Evolutionary conservation across 2,113 vertebrate genomes (phyloP), one percentile per base, ranked within the genome.

Genomic region (Notothenia rossii): DNA sequence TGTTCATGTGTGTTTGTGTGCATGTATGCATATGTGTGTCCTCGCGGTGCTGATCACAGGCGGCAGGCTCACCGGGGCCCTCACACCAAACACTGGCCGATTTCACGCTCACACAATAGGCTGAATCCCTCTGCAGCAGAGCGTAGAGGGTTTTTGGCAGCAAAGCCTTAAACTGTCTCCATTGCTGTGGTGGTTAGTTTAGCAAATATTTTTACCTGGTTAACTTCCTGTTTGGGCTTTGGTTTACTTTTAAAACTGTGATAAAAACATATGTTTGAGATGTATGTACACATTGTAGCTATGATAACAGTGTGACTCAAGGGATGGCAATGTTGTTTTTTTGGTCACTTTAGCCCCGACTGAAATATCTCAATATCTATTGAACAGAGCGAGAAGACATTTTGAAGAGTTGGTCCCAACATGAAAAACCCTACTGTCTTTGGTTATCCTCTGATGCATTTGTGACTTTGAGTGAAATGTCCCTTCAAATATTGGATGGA

Each of bases 71-170:
- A 68, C 78, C 79, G 22, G 88, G 87, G 60, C 46, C 87, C 81
- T 80, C 72, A 85, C 78, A 69, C 78, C 82, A 83, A 92, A 88
- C 79, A 89, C 87, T 88, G 88, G 63, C 68, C 4, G 72, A 93
- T 91, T 89, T 92, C 88, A 91, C 72, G 71, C 79, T 86, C n/a
- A 10, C 84, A 89, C 81, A 85, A 83, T 66, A 78, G 29, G 81
- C 59, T 3, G 36, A 66, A 50, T 77, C 59, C 69, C 60, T 74
- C 60, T 20, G 60, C 71, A 56, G 75, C 46, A 10, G 76, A 75
- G 75, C 50, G 11, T 29, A 76, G 50, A 72, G 20, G 13, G 11
- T 54, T 55, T 61, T 64, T 53, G 58, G 66, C 65, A 22, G 79
- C 17, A 61, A 25, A 59, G 56, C 40, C 40, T 18, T n/a, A 72